Base-by-base conservation (phyloP, 2,113 vertebrate species). In the Cottus gobio region DNA sequence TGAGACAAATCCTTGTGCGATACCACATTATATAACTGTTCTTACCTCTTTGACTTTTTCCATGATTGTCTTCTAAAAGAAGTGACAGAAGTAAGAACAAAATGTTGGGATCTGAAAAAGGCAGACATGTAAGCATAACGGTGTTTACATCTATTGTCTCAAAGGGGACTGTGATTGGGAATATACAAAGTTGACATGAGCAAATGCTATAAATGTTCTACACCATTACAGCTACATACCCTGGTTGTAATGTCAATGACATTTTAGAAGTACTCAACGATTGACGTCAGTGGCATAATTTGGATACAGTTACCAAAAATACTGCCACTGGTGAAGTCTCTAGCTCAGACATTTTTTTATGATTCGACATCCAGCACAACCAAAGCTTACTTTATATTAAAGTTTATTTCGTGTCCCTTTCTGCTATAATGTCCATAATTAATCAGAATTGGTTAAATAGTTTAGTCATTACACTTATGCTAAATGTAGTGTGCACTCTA, bases 1-100 rank as follows among this genome's bases (percentile, higher is more conserved):
- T 86, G 88, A 85, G 83, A 90, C 90, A 87, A 91, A 92, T 92
- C 83, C 87, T 67, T 61, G 63, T 79, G 76, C 50, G 22, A 84
- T 78, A 79, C 66, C 30, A 75, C 64, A 79, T 89, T 90, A 86
- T 83, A 82, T 77, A 90, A 90, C 81, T 71, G 61, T 74, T 80
- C 73, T 72, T 68, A 80, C 72, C 72, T 80, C 62, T 83, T 73
- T 86, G 65, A 84, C 70, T 85, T 81, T 75, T 57, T 83, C 64
- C 5, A 31, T 72, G 39, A 83, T 86, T 81, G 75, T 86, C 42
- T 77, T 80, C 54, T 74, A 64, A 83, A 54, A 85, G 57, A 22
- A 69, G 0, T 74, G 73, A 85, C 52, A 66, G 65, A 63, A 80
- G 50, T 72, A 34, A 56, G 39, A 71, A 65, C 13, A 73, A 61